Conservation (phyloP, 2,797 vertebrate species). For the Rhynchonycteris naso region DNA sequence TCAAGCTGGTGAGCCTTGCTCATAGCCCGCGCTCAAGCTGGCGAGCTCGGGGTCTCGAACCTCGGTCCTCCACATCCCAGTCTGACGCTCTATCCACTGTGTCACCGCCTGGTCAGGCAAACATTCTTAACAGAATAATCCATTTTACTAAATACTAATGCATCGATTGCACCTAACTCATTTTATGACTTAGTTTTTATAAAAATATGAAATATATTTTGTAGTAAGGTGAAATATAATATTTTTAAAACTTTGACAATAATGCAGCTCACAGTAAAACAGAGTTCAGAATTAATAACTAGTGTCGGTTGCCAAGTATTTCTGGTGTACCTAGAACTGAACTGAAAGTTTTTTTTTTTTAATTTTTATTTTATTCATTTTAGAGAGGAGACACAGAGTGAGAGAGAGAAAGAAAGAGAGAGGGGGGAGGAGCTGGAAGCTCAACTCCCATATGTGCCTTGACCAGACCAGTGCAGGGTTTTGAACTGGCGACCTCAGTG, state of each 20-base stretch:
- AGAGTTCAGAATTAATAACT: conserved; percentile 45
- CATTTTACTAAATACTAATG: neutral
- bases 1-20: too few species aligned
- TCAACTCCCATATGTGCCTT: too few species aligned
- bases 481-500: too few species aligned
- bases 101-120: neutral
- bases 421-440: too few species aligned
- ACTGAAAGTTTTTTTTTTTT: conserved; percentile 53
- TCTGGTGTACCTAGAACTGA: conserved; percentile 40
- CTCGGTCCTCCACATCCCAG: too few species aligned
- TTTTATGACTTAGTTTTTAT: conserved; percentile 24
- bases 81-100: too few species aligned
- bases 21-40: too few species aligned
- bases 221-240: conserved; percentile 24
- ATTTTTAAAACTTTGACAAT: neutral
- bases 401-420: too few species aligned
- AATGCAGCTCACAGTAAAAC: conserved; percentile 18
- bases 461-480: too few species aligned
- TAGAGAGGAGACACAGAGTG: too few species aligned
- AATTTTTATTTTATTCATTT: too few species aligned
- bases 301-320: conserved; percentile 32
- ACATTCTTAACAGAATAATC: conserved; percentile 27
- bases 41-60: too few species aligned
- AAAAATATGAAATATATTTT: conserved; percentile 42
- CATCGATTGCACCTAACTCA: neutral